Base-by-base conservation (phyloP, 2,888 invertebrate genomes). In the Clitarchus hookeri region DNA sequence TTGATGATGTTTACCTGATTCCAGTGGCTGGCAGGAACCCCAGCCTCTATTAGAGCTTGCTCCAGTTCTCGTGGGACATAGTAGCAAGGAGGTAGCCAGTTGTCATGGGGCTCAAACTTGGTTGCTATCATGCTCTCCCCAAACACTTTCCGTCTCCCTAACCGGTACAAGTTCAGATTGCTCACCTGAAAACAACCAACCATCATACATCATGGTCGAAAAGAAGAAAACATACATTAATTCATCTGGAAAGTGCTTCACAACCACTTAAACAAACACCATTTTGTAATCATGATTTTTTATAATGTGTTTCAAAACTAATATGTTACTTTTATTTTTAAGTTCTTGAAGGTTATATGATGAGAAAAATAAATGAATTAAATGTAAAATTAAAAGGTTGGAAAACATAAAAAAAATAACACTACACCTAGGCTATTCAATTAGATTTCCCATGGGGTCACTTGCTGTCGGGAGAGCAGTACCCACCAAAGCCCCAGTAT, bases 31-130 rank as follows among this genome's bases (percentile, higher is more conserved):
- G 95, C 94, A 0, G 96, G 96, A 88, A 95, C 94, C 86, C 95
- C 95, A 0, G 96, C 95, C 90, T 96, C 95, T 87, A 96, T 95
- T 25, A 96, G 91, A 0, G 95, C 96, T 90, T 96, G 95, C 90
- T 96, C 96, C 44, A 96, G 91, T 89, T 96, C 95, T 88, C 94
- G 94, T 0, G 98, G 98, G 11, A 98, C 97, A 88, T 95, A 94
- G 91, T 98, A 99, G 90, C 99, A 98, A 0, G 99, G 99, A 0
- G 99, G 99, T 36, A 99, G 91, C 99, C 99, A 99, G 92, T 99
- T 99, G 91, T 99, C 99, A 90, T 98, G 98, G 0, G 99, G 99
- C 90, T 99, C 99, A 92, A 99, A 99, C 92, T 99, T 99, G 6
- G 98, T 97, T 0, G 99, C 98, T 87, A 99, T 97, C 98, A 99